Base-by-base conservation (phyloP, 2,888 invertebrate species). In the Drosophila austrosaltans region DNA sequence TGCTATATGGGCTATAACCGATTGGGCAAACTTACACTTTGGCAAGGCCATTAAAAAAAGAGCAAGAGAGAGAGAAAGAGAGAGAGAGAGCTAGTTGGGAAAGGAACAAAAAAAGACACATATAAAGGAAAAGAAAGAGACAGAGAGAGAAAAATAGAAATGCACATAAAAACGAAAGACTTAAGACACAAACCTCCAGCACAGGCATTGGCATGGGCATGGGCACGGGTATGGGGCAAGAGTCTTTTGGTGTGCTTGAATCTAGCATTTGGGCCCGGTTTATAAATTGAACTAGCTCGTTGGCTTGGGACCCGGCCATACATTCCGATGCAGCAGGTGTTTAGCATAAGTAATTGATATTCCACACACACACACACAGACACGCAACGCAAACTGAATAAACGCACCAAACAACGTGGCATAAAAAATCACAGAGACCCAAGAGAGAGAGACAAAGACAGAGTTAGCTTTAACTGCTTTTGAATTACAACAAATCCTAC, bases 341-440 rank as follows among this genome's bases (percentile, higher is more conserved):
- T 92, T 92, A 91, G 91, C 91, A 91, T 91, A 92, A 92, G 92
- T 92, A 92, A 92, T 92, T 92, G 91, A 91, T 91, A 91, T 92
- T 91, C 92, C 81, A 83, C 86, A 84, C 90, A 90, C 90, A 90
- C 30, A 90, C 30, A 39, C 22, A 7, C 7, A 32, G 2, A 61
- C 40, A 63, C n/a, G 39, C 42, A 32, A 32, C 20, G 30, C 54
- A 54, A n/a, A 36, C 53, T 28, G 28, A 28, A 28, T 28, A 64
- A 30, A 42, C 54, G 10, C 20, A 42, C 66, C 53, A 75, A 48
- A 67, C 53, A 75, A 48, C 48, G 20, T 76, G 75, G 65, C 75
- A 78, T 72, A 72, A 81, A 74, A 81, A 81, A 79, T 69, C 68
- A 66, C 58, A 70, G 62, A 62, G 60, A 63, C 67, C 65, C 7